Base-by-base conservation (phyloP, 2,113 vertebrate genomes). In the Macaca mulatta region DNA sequence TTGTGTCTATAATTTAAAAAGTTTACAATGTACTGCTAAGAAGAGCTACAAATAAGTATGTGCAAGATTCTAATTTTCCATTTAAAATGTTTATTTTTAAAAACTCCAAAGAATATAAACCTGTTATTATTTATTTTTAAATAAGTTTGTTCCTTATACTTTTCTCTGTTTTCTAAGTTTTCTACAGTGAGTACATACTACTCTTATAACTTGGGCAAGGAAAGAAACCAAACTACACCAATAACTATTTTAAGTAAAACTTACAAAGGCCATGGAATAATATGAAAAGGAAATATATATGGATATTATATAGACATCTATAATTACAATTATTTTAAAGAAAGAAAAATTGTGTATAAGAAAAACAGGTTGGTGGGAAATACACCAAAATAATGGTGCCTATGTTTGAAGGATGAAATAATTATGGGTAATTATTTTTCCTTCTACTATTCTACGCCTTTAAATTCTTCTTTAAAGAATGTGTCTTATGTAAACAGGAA, bases 241-340 rank as follows among this genome's bases (percentile, higher is more conserved):
- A 43, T 86, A 93, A 83, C 67, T 67, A 89, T 67, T 93, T 93
- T 92, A 84, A 89, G 23, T 30, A 81, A 89, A 45, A 75, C 11
- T 75, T 84, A 61, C 25, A 87, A 90, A 87, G 35, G 3, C 35
- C 72, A 84, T 18, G 5, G 20, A 96, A 84, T 74, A 81, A 84
- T 67, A 87, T 32, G 50, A 89, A 89, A 93, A 79, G 43, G 17
- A 96, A 70, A 45, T 27, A 74, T 27, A 75, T 72, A n/a, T 25
- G 2, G 50, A 25, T 87, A 70, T 5, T 38, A 77, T 23, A 74
- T 2, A 55, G 8, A 91, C 1, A 81, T 64, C 64, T 1, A 64
- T 43, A 82, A 50, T 35, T 85, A 77, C 10, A 61, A 92, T 86
- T 81, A 97, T 81, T 81, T 88, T 80, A 77, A 86, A 61, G 35